Evolutionary conservation across 2,888 invertebrate species (phyloP).

Genomic region (Chymomyza fuscimana): DNA sequence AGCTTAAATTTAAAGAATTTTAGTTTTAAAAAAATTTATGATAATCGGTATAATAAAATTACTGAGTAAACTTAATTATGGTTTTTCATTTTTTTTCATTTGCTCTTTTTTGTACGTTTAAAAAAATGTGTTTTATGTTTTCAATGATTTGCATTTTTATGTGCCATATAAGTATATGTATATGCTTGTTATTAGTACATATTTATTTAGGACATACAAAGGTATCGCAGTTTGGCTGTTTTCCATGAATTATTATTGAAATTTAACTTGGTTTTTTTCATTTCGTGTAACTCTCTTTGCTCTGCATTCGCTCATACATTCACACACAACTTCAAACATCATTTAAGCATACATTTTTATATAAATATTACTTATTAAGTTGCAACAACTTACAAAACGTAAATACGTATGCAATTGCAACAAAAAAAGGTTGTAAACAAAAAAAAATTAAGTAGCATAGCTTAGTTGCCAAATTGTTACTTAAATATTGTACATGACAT

Average conservation of each 20-base stretch:
- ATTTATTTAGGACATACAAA: constrained; percentile 8
- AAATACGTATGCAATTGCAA: too few species aligned
- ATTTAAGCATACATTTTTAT: background rate
- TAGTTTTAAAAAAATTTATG: constrained; percentile 41
- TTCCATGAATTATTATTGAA: background rate
- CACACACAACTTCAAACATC: background rate
- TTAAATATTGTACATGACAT: background rate
- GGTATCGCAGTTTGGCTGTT: constrained; percentile 41
- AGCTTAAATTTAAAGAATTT: constrained; percentile 44
- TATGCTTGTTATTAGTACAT: background rate
- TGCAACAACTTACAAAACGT: background rate
- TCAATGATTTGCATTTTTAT: background rate
- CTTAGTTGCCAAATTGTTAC: background rate
- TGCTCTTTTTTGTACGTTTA: background rate
- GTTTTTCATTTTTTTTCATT: background rate
- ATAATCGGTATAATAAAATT: constrained; percentile 36
- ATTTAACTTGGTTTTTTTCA: background rate
- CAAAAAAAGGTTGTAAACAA: too few species aligned
- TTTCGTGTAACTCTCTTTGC: background rate
- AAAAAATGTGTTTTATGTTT: background rate
- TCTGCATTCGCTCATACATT: too few species aligned
- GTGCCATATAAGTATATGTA: constrained; percentile 13
- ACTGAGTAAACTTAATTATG: constrained; percentile 1
- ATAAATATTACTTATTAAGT: background rate
- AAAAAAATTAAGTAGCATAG: background rate